These are phyloP conservation scores for Chinchilla lanigera DNA, from an alignment of 2,113 vertebrate species.

Conservation along the genomic window DNA sequence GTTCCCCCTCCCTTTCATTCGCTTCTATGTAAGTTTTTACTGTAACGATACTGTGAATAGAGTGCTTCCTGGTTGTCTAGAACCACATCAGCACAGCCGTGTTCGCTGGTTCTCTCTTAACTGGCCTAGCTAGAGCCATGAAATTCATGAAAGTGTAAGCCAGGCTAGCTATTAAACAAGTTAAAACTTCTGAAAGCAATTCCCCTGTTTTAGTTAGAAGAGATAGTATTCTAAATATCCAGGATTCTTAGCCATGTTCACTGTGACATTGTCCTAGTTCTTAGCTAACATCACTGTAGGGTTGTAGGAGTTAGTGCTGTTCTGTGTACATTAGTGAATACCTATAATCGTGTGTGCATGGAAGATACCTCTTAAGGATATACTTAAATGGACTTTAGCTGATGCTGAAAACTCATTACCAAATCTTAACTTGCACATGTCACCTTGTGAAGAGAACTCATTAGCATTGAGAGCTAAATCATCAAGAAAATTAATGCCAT, in stretches of 20 bases:
- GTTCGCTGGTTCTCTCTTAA: constrained; percentile 74
- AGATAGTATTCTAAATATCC: constrained; percentile 82
- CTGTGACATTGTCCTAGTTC: constrained; percentile 82
- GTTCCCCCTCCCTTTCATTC: background rate
- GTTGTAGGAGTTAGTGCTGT: constrained; percentile 78
- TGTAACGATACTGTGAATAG: constrained; percentile 86
- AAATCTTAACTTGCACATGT: constrained; percentile 74
- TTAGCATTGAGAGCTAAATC: constrained; percentile 66
- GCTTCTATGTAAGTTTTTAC: constrained; percentile 70
- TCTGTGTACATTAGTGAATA: constrained; percentile 73
- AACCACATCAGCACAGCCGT: background rate
- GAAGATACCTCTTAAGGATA: constrained; percentile 67
- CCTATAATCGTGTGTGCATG: constrained; percentile 68
- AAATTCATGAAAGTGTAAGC: constrained; percentile 68
- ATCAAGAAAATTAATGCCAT: constrained; percentile 46
- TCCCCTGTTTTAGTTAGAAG: constrained; percentile 62
- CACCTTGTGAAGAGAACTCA: constrained; percentile 72
- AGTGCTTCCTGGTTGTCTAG: constrained; percentile 63
- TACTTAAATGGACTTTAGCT: constrained; percentile 59
- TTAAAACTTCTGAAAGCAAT: constrained; percentile 82
- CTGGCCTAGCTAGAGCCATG: constrained; percentile 75
- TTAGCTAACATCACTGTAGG: constrained; percentile 83
- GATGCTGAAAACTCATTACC: constrained; percentile 68
- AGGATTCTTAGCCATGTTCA: constrained; percentile 82
- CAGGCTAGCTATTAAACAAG: constrained; percentile 73